Evolutionary conservation across 2,888 invertebrate genomes (phyloP).

Genomic region (Sylvicola cinctus): DNA sequence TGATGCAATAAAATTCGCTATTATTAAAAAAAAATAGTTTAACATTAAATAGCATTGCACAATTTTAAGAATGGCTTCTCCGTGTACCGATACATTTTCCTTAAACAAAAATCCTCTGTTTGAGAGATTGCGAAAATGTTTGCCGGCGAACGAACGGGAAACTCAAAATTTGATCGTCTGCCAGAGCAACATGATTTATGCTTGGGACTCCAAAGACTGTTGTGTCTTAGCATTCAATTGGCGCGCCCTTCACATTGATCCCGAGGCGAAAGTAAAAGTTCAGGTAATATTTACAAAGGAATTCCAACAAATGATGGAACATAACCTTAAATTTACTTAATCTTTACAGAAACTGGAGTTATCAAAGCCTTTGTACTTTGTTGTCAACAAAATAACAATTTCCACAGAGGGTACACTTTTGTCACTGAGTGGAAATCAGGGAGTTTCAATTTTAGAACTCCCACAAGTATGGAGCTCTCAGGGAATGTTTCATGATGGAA

Average conservation of each 20-base stretch:
- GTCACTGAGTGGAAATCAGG: constrained; percentile 40
- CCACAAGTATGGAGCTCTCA: constrained; percentile 46
- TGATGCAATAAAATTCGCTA: too few species aligned
- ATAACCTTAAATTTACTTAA: constrained; percentile 1
- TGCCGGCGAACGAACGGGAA: constrained; percentile 28
- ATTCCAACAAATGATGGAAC: too few species aligned
- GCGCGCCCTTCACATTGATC: constrained; percentile 23
- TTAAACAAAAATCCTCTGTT: constrained; percentile 34
- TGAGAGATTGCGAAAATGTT: constrained; percentile 28
- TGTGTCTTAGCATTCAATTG: constrained; percentile 35
- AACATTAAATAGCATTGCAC: too few species aligned
- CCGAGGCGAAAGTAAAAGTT: constrained; percentile 23
- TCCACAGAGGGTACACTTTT: constrained; percentile 42
- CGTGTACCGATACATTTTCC: constrained; percentile 29
- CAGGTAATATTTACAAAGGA: constrained; percentile 30
- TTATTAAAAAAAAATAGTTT: too few species aligned
- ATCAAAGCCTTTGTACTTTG: constrained; percentile 38
- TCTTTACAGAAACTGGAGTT: constrained; percentile 39
- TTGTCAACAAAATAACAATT: constrained; percentile 38
- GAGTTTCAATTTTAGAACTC: constrained; percentile 42
- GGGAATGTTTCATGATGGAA: constrained; percentile 40
- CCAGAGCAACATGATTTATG: constrained; percentile 37
- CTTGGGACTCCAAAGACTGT: constrained; percentile 36
- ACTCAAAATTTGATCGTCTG: constrained; percentile 35
- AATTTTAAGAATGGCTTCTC: too few species aligned